Evolutionary conservation across 2,888 invertebrate genomes (phyloP).

Genomic region (Thumatha senex): DNA sequence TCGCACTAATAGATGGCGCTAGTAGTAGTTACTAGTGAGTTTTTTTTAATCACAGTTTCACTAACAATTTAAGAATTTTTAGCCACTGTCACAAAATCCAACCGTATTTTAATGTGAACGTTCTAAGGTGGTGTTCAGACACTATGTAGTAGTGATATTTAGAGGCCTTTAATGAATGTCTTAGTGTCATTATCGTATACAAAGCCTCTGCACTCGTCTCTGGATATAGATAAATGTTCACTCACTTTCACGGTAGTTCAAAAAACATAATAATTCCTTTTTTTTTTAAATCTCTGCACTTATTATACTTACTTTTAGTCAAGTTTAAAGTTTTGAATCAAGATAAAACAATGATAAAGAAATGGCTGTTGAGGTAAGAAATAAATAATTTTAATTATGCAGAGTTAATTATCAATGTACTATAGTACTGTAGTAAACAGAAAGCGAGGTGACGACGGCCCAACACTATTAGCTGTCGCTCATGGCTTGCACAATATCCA

Average conservation of each 20-base stretch:
- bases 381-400: too few species aligned
- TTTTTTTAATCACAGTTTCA: slow-evolving; percentile 1
- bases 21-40: slow-evolving; percentile 11
- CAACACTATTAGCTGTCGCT: too few species aligned
- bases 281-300: neutral
- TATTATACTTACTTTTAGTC: neutral
- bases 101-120: slow-evolving; percentile 25
- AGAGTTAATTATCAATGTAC: too few species aligned
- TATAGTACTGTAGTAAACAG: too few species aligned
- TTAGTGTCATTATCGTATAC: slow-evolving; percentile 35
- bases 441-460: too few species aligned
- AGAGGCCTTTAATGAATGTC: slow-evolving; percentile 30
- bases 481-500: too few species aligned
- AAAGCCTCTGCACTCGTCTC: slow-evolving; percentile 5
- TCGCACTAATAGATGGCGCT: slow-evolving; percentile 6
- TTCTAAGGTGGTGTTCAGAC: slow-evolving; percentile 31
- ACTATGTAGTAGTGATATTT: slow-evolving; percentile 28
- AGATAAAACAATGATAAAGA: neutral
- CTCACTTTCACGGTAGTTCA: slow-evolving; percentile 3
- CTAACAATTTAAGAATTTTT: neutral
- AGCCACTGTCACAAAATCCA: slow-evolving; percentile 40
- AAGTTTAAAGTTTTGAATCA: neutral
- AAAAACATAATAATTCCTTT: neutral
- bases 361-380: neutral
- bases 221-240: neutral